These are phyloP conservation scores for Lasius platythorax DNA, from an alignment of 2,888 invertebrate species.

Conservation along the genomic window DNA sequence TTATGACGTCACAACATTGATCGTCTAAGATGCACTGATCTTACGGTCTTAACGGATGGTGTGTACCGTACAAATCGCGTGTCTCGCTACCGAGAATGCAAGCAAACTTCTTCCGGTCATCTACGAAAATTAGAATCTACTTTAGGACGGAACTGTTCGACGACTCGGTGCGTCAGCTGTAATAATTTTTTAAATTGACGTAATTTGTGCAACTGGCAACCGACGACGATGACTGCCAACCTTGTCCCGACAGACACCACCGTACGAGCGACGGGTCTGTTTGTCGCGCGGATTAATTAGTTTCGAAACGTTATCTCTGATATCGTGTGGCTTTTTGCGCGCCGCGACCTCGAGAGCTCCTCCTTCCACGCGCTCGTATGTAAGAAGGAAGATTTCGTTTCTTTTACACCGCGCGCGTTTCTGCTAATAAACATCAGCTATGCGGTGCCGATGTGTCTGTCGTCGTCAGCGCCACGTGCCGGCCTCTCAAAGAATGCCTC, in stretches of 20 bases:
- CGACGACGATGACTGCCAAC: conserved; percentile 29
- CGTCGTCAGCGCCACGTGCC: conserved; percentile 65
- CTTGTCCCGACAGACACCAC: conserved; percentile 48
- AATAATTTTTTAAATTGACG: conserved; percentile 7
- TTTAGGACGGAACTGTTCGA: neutral
- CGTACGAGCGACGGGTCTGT: conserved; percentile 58
- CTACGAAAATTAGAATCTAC: neutral
- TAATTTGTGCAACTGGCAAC: conserved; percentile 15
- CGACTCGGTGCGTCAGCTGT: conserved; percentile 9
- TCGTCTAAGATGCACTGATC: conserved; percentile 7
- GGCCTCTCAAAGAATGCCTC: conserved; percentile 52
- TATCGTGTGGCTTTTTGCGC: conserved; percentile 31
- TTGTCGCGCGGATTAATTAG: conserved; percentile 69
- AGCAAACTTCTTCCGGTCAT: neutral
- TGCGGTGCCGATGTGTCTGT: conserved; percentile 56
- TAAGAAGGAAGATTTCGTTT: neutral
- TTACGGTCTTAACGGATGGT: neutral
- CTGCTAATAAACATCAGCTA: conserved; percentile 29
- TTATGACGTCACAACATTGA: conserved; percentile 32
- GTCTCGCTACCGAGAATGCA: neutral
- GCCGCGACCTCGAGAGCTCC: conserved; percentile 21
- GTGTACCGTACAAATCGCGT: neutral
- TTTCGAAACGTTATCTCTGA: conserved; percentile 66
- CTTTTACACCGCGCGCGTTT: conserved; percentile 26
- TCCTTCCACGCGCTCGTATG: conserved; percentile 25